Base-by-base conservation (phyloP, 2,113 vertebrate genomes). In the Pagrus major region DNA sequence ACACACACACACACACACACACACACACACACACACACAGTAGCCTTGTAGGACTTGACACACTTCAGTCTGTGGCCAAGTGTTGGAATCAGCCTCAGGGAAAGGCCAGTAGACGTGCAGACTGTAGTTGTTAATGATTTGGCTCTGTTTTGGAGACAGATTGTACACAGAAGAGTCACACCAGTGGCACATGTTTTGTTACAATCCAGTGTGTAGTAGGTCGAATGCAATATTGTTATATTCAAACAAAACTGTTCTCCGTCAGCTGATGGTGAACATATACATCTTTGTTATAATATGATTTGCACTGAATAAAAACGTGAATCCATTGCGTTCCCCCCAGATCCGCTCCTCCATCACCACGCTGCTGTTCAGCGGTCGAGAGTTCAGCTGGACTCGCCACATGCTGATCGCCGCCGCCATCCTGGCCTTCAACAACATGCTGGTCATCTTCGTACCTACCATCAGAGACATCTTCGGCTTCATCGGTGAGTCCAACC, bases 401-500 rank as follows among this genome's bases (percentile, higher is more conserved):
- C 98, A 99, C 89, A 76, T 99, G 70, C 70, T 97, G 71, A 97
- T 98, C 78, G 98, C 98, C 7, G 88, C 93, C 9, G 61, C 92
- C 54, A 94, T 99, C 78, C 90, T 99, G 81, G 86, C 78, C 67
- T 96, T 98, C 86, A 97, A 97, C 90, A 97, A 99, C 81, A 56
- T 97, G 47, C 93, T 99, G 76, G 98, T 99, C 81, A 99, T 99
- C 89, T 99, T 97, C 14, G 98, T 99, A 54, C 98, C 98, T 3
- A 95, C 96, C 73, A 99, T 99, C 93, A 96, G 97, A 91, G 97
- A 99, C 90, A 99, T 99, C 90, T 99, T 99, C 11, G 98, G 98
- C 90, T 99, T 99, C 91, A 99, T 99, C 20, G 98, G 98, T 99
- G 92, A 91, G 97, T 91, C 81, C 71, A 25, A 42, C 35, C 37